phyloP scores from a whole-genome alignment of 2,113 vertebrate genomes.

The Caretta caretta region DNA sequence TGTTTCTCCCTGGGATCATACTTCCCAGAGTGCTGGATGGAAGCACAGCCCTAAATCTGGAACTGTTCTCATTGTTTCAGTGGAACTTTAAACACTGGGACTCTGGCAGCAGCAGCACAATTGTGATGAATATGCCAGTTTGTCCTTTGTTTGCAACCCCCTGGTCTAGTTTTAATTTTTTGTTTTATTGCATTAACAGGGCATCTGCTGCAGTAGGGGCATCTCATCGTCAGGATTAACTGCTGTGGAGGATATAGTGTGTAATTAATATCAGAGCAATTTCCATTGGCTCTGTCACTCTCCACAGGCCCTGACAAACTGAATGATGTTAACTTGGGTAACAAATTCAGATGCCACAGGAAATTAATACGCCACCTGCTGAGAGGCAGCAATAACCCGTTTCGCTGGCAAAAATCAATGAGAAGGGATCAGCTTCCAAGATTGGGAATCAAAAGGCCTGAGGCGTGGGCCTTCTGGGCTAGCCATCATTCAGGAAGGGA shows the following conservation, averaged over 20 bases:
- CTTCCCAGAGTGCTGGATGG: not conserved
- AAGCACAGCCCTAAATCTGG: not conserved
- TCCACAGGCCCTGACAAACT: not conserved
- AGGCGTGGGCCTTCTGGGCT: not conserved
- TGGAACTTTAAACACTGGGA: not conserved
- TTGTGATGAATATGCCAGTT: not conserved
- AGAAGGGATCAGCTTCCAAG: not conserved
- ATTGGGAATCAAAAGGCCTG: not conserved
- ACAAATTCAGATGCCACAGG: not conserved
- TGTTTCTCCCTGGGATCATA: not conserved
- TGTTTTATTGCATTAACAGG: not conserved
- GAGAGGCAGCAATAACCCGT: not conserved
- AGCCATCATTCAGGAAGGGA: not conserved
- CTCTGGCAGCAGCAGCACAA: not conserved
- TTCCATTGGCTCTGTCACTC: not conserved
- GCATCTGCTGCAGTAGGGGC: not conserved
- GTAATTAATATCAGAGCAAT: not conserved
- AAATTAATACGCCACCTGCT: not conserved
- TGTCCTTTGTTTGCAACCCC: not conserved
- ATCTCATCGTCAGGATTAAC: not conserved
- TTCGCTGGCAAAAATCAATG: not conserved
- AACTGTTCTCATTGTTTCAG: not conserved
- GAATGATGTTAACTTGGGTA: not conserved
- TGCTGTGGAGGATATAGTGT: not conserved
- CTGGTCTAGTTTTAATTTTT: not conserved